Conservation (phyloP, 2,113 vertebrate species). For the Morone saxatilis region DNA sequence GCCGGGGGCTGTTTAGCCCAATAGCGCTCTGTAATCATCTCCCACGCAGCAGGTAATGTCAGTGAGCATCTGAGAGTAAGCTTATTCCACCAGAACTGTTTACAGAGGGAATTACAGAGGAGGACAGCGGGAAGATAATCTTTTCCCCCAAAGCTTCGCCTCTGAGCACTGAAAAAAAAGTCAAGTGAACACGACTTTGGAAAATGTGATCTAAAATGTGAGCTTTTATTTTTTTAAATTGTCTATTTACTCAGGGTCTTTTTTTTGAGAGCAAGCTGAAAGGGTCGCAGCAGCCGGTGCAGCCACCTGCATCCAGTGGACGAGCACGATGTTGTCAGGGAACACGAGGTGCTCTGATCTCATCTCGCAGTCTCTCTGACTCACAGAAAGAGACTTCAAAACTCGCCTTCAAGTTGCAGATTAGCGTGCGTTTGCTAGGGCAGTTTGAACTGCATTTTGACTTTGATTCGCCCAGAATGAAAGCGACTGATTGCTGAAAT, state of each 20-base stretch:
- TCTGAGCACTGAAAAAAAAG: slow-evolving; percentile 32
- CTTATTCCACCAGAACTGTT: slow-evolving; percentile 78
- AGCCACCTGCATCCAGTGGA: slow-evolving; percentile 39
- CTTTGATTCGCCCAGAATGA: slow-evolving; percentile 74
- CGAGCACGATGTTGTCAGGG: background rate
- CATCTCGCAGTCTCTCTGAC: slow-evolving; percentile 63
- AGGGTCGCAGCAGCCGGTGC: slow-evolving; percentile 26
- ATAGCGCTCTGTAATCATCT: slow-evolving; percentile 74
- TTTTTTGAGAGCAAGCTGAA: slow-evolving; percentile 33
- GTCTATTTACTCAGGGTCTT: slow-evolving; percentile 25
- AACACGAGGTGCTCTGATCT: slow-evolving; percentile 52
- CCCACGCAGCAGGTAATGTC: slow-evolving; percentile 81
- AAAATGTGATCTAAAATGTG: slow-evolving; percentile 58
- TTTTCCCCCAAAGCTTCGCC: slow-evolving; percentile 70
- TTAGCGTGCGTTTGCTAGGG: slow-evolving; percentile 68
- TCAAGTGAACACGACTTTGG: slow-evolving; percentile 49
- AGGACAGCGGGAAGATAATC: slow-evolving; percentile 74
- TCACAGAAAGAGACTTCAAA: slow-evolving; percentile 65
- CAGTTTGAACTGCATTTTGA: slow-evolving; percentile 60
- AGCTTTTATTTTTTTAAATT: slow-evolving; percentile 29
- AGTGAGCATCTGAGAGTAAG: slow-evolving; percentile 75
- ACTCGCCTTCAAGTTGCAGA: slow-evolving; percentile 69
- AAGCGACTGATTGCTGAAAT: slow-evolving; percentile 69
- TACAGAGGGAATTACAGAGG: slow-evolving; percentile 81
- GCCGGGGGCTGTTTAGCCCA: slow-evolving; percentile 73